Conservation (phyloP, 2,113 vertebrate genomes). For the Cricetomys ansorgei region DNA sequence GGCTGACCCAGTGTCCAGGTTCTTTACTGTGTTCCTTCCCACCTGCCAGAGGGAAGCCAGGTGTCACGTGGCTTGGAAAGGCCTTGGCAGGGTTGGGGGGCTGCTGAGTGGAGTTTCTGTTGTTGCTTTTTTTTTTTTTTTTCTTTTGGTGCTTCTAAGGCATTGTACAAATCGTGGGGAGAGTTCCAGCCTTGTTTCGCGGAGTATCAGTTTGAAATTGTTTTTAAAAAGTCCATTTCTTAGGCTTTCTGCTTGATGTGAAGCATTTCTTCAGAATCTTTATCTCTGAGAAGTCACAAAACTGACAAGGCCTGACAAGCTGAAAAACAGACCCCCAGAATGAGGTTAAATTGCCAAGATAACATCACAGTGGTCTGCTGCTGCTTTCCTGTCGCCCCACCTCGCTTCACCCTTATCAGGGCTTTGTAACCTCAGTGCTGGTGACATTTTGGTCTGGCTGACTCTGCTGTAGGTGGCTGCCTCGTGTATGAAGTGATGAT, state of each 20-base stretch:
- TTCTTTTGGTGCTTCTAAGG: not conserved
- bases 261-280: conserved; percentile 1
- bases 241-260: not conserved
- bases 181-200: not conserved
- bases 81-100: not conserved
- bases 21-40: not conserved
- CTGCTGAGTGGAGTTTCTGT: not conserved
- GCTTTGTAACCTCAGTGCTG: not conserved
- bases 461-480: not conserved
- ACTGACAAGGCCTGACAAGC: not conserved
- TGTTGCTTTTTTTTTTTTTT: not conserved
- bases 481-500: rapidly evolving
- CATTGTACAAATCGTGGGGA: not conserved
- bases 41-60: not conserved
- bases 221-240: not conserved
- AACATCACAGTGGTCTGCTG: not conserved
- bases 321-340: not conserved
- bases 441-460: not conserved
- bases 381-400: not conserved
- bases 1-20: too few species aligned
- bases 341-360: not conserved
- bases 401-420: too few species aligned
- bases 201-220: not conserved
- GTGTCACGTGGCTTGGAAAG: not conserved
- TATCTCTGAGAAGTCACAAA: conserved; percentile 22